Percentiles rank a stretch among this genome's conserved stretches.
Conservation (phyloP, 2,888 invertebrate species). For the Zeuzera pyrina region DNA sequence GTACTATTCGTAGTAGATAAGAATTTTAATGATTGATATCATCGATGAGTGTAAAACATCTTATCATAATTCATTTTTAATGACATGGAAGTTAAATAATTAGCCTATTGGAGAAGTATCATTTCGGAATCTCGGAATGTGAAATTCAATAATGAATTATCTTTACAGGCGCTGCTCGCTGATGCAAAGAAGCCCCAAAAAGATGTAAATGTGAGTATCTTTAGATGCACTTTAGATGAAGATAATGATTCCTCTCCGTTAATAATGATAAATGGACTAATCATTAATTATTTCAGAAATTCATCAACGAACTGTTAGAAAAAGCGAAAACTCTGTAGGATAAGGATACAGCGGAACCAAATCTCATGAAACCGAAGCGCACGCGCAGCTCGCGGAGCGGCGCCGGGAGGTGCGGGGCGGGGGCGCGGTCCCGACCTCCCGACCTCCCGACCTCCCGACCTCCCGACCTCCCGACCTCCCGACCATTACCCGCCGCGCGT, state of each 20-base stretch:
- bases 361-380: conserved; percentile 20
- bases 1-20: no score
- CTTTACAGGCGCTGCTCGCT: conserved; percentile 81
- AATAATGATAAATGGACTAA: conserved; percentile 4
- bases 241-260: conserved; percentile 7
- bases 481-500: neutral
- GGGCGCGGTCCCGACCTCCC: neutral
- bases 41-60: no score
- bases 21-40: no score
- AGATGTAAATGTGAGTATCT: conserved; percentile 84
- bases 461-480: conserved; percentile 6
- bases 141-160: no score
- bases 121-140: no score
- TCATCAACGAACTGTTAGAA: conserved; percentile 90
- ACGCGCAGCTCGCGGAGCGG: neutral
- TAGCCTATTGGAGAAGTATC: no score
- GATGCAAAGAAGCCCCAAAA: conserved; percentile 90
- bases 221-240: neutral
- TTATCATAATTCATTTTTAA: no score
- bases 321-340: conserved; percentile 89
- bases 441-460: neutral
- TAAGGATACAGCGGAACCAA: conserved; percentile 26
- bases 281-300: conserved; percentile 87
- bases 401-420: neutral
- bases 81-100: no score